Evolutionary conservation across 2,797 vertebrate species (phyloP).

Genomic region (Luscinia luscinia): DNA sequence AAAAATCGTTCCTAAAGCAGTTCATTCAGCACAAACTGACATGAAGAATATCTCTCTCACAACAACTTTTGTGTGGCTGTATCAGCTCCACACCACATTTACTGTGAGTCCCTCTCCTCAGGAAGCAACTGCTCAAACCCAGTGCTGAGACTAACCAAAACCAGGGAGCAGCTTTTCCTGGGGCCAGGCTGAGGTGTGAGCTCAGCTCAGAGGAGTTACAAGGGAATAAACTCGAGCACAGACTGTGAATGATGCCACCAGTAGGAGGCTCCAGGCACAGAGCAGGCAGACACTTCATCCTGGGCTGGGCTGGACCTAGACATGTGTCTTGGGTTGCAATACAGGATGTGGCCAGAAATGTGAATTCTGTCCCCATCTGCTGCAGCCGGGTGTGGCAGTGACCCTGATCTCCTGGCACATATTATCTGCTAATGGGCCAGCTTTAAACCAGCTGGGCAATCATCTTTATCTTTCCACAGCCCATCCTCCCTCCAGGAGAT

Average conservation of each 20-base stretch:
- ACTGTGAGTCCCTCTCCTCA: rapidly evolving
- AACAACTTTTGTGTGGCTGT: neutral
- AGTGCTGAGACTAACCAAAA: too few relatives aligned
- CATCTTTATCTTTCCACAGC: too few relatives aligned
- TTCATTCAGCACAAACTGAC: neutral
- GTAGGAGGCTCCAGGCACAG: neutral
- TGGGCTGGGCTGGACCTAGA: neutral
- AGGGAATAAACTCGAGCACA: neutral
- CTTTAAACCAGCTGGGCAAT: too few relatives aligned
- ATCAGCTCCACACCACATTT: neutral
- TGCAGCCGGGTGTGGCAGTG: too few relatives aligned
- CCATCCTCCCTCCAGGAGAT: too few relatives aligned
- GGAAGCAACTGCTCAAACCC: neutral
- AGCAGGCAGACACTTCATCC: neutral
- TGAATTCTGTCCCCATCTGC: too few relatives aligned
- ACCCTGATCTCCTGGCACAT: too few relatives aligned
- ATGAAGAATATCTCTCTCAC: neutral
- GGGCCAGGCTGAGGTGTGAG: neutral
- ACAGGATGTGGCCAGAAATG: too few relatives aligned
- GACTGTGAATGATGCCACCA: neutral
- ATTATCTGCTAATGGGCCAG: too few relatives aligned
- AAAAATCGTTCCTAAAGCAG: neutral
- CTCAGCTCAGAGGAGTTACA: neutral
- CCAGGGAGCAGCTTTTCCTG: neutral
- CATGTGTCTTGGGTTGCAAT: too few relatives aligned